A percentile compares a stretch with the other conserved stretches of the same genome.
Conservation (phyloP, 1,140 invertebrate species). For the Platyura marginata region DNA sequence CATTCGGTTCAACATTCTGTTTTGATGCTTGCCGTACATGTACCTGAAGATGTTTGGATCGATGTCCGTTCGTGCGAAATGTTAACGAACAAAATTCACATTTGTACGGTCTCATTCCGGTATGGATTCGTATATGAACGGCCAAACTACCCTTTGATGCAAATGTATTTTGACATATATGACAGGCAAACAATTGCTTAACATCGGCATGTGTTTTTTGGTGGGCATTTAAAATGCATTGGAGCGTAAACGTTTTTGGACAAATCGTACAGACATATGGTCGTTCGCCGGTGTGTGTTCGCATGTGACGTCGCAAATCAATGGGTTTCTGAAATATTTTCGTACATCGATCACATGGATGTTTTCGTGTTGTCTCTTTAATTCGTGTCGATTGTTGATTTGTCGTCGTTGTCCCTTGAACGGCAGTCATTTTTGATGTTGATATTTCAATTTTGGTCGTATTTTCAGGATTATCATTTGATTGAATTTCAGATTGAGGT, state of each 20-base stretch:
- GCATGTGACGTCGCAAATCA: conserved; percentile 10
- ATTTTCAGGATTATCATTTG: too few species aligned
- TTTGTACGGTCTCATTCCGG: conserved; percentile 13
- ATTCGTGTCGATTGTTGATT: background rate
- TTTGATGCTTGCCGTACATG: conserved; percentile 7
- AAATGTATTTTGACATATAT: conserved; percentile 9
- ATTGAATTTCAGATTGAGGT: too few species aligned
- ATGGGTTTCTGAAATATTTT: conserved; percentile 3
- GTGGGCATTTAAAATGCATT: background rate
- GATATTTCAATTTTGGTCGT: too few species aligned
- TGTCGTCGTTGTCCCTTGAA: background rate
- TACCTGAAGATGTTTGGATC: conserved; percentile 18
- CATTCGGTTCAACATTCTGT: background rate
- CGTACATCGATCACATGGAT: conserved; percentile 3
- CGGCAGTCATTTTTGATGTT: background rate
- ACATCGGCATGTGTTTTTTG: conserved; percentile 1
- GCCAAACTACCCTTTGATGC: conserved; percentile 8
- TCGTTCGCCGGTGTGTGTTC: conserved; percentile 16
- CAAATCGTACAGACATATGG: conserved; percentile 15
- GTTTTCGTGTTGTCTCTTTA: background rate
- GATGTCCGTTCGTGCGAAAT: conserved; percentile 26
- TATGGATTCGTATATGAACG: conserved; percentile 19
- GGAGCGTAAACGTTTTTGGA: conserved; percentile 8
- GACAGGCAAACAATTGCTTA: conserved; percentile 4
- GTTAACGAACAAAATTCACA: conserved; percentile 31